Evolutionary conservation across 2,797 vertebrate genomes (phyloP).

Genomic region (Anolis apletophallus): DNA sequence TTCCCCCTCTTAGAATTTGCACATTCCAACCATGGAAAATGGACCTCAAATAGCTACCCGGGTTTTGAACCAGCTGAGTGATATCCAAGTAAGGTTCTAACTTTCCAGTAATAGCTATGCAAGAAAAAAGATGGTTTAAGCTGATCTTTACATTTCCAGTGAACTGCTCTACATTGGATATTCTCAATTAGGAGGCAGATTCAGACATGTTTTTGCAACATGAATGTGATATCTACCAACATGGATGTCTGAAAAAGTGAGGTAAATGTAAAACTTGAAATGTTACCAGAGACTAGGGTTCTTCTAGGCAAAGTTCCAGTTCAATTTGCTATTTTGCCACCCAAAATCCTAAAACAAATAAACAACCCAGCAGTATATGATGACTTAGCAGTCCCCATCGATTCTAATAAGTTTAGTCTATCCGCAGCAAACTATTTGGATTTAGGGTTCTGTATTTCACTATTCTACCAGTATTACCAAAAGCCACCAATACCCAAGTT

Average conservation of each 20-base stretch:
- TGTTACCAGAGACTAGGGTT: too few species aligned
- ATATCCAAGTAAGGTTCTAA: conserved; percentile 84
- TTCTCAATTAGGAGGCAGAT: background rate
- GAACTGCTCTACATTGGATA: background rate
- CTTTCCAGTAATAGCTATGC: background rate
- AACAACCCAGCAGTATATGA: too few species aligned
- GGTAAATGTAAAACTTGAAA: background rate
- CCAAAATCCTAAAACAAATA: too few species aligned
- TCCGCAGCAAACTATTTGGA: too few species aligned
- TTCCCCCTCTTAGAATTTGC: conserved; percentile 77
- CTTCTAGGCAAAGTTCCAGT: too few species aligned
- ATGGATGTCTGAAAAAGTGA: background rate
- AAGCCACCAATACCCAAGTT: background rate
- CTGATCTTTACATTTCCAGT: background rate
- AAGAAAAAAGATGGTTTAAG: background rate
- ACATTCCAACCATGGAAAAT: conserved; percentile 84
- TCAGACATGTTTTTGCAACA: background rate
- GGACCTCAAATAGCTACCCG: conserved; percentile 80
- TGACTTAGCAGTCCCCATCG: too few species aligned
- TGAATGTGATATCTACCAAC: background rate
- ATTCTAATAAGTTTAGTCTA: too few species aligned
- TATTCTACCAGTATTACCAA: background rate
- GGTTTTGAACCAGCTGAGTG: conserved; percentile 82
- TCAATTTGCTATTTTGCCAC: too few species aligned
- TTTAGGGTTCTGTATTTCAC: background rate